A percentile compares a stretch with the other conserved stretches of the same genome.
Conservation (phyloP, 2,113 vertebrate genomes). For the Gallinago paraguaiae region DNA sequence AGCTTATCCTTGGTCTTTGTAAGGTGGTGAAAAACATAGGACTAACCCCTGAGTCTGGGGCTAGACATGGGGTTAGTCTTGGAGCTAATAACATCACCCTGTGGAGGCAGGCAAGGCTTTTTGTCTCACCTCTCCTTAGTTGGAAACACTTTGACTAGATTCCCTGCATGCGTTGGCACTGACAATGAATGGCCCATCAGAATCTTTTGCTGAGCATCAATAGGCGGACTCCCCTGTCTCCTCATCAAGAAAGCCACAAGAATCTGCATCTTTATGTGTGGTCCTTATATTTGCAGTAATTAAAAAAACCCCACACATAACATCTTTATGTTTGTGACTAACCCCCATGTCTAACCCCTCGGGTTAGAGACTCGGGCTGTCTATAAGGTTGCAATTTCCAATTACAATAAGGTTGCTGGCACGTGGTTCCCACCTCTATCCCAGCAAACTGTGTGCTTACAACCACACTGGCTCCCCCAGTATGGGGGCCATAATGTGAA, state of each 20-base stretch:
- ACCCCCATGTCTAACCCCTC: too few species aligned
- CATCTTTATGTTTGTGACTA: background rate
- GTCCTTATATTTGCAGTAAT: background rate
- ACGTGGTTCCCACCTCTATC: background rate
- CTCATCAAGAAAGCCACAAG: background rate
- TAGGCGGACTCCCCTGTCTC: rapidly evolving
- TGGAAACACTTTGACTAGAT: background rate
- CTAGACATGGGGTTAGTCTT: background rate
- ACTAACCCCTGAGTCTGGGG: background rate
- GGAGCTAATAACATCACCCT: background rate
- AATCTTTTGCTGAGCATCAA: background rate
- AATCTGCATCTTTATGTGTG: background rate
- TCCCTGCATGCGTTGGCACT: background rate
- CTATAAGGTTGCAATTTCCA: background rate
- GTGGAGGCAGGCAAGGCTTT: background rate
- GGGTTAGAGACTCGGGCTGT: background rate
- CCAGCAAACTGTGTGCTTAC: background rate
- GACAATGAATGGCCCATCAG: background rate
- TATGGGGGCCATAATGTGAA: background rate
- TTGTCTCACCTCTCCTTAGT: background rate
- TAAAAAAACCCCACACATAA: background rate
- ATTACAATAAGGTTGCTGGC: background rate
- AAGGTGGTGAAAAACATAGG: background rate
- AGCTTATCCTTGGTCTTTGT: background rate
- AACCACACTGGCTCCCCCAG: rapidly evolving